Evolutionary conservation across 2,888 invertebrate species (phyloP), one percentile per base, ranked within the genome.

Genomic region (Siphlonurus alternatus): DNA sequence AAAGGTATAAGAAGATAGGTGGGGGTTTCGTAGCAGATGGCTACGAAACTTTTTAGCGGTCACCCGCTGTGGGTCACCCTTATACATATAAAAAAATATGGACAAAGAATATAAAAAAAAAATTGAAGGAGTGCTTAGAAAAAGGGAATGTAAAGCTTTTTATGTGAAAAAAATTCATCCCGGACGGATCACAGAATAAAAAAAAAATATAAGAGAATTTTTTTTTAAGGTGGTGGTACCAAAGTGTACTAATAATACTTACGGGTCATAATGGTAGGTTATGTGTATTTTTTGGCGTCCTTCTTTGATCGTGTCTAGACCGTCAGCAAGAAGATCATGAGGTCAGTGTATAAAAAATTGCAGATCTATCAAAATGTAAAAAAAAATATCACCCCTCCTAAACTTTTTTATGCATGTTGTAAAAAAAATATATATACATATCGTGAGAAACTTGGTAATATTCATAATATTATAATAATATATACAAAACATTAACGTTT

Each of bases 31-130:
- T 10, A 38, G 38, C 38, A 38, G 38, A 38, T 38, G 38, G 38
- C 38, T 38, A 38, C 7, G 15, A 38, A 38, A 38, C 19, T 22
- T 56, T 56, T 56, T 56, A 56, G 56, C 56, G 56, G 56, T 56
- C 56, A 56, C 56, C 56, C 56, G 56, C 56, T 56, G 56, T 56
- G 56, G 56, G 56, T 56, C 56, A 56, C 56, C n/a, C 38, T 38
- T n/a, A n/a, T n/a, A n/a, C 38, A 10, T 38, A 56, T n/a, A 56
- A 56, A 56, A 56, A 56, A 56, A 5, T 56, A 18, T 22, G 56
- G 56, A 56, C 56, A 56, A 56, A 56, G 56, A 22, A 56, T 56
- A 56, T 56, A 56, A 56, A 22, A 56, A 56, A 56, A 20, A 38
- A 15, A 38, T 10, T 10, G 15, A 38, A 38, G 15, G 38, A 38